Evolutionary conservation across 2,888 invertebrate species (phyloP).

Genomic region (Altica lythri): DNA sequence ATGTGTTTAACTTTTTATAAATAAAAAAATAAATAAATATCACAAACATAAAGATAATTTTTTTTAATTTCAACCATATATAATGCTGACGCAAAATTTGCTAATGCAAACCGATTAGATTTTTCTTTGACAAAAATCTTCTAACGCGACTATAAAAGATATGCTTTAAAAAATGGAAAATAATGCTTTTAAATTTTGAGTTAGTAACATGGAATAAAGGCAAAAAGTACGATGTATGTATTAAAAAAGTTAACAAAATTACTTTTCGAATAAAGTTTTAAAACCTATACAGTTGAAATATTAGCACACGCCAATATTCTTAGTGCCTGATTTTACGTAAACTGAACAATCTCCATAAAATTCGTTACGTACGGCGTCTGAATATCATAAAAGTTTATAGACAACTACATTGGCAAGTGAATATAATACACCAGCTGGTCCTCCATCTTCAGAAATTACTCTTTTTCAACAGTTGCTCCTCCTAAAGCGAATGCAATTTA

Average conservation of each 20-base stretch:
- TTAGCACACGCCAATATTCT: constrained; percentile 12
- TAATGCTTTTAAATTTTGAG: no score
- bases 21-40: no score
- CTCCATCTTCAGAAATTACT: constrained; percentile 20
- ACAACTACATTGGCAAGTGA: constrained; percentile 24
- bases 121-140: no score
- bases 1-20: no score
- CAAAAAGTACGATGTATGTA: no score
- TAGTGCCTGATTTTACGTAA: constrained; percentile 20
- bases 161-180: no score
- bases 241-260: background rate
- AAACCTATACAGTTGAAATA: background rate
- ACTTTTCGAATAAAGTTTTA: background rate
- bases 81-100: no score
- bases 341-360: constrained; percentile 25
- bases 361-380: constrained; percentile 20
- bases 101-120: no score
- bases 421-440: constrained; percentile 27
- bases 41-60: no score
- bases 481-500: constrained; percentile 28
- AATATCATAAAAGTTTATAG: constrained; percentile 30
- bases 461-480: constrained; percentile 29
- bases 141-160: no score
- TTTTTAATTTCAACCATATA: no score
- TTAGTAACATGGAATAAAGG: no score